These are phyloP conservation scores for Aphyosemion australe DNA, from an alignment of 2,113 vertebrate genomes.

Conservation along the genomic window DNA sequence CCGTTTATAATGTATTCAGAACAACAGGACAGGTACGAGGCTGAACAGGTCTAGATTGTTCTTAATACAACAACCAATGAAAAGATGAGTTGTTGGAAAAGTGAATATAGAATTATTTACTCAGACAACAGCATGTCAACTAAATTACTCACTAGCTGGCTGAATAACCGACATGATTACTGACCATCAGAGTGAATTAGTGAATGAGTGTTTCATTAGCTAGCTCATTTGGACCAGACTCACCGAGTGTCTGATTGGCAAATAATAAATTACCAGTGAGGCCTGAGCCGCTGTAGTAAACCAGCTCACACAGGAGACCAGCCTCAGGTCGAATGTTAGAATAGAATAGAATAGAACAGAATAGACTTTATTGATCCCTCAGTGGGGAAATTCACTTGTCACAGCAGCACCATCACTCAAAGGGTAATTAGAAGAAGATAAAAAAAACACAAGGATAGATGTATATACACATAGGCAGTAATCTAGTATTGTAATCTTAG, in stretches of 20 bases:
- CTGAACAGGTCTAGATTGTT: not conserved
- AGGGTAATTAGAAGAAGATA: no score
- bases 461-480: no score
- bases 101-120: not conserved
- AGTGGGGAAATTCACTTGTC: no score
- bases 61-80: not conserved
- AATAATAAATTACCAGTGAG: conserved; percentile 10
- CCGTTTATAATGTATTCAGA: no score
- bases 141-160: not conserved
- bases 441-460: no score
- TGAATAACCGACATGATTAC: conserved; percentile 22
- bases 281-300: not conserved
- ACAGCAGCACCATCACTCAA: no score
- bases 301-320: not conserved
- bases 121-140: not conserved
- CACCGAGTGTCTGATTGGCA: conserved; percentile 9
- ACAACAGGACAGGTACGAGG: no score
- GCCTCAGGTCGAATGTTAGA: no score
- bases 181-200: conserved; percentile 1
- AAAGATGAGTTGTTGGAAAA: not conserved
- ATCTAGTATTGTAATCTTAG: no score
- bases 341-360: no score
- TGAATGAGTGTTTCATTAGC: not conserved
- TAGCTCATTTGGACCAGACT: not conserved
- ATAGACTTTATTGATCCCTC: no score